A percentile compares a stretch with the other conserved stretches of the same genome.
These are phyloP conservation scores for Anniella stebbinsi DNA, from an alignment of 2,797 vertebrate genomes.

Conservation along the genomic window DNA sequence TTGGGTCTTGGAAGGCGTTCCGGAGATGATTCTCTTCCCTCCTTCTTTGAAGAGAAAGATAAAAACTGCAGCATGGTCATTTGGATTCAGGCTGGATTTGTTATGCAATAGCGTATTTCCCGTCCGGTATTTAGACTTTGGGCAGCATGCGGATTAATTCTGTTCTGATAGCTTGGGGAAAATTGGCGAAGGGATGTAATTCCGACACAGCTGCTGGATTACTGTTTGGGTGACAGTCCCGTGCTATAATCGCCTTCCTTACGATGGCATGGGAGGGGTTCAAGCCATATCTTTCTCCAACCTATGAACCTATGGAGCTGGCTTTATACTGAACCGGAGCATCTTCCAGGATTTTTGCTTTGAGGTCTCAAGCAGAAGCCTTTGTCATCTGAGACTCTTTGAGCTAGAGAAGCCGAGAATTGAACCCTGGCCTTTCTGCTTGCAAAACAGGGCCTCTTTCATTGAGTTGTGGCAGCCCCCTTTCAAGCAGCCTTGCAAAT, in stretches of 20 bases:
- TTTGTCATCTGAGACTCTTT: background rate
- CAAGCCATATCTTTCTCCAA: background rate
- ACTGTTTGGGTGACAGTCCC: background rate
- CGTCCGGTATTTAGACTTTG: constrained; percentile 16
- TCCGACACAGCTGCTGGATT: background rate
- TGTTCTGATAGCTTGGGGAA: constrained; percentile 1
- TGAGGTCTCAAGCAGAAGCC: background rate
- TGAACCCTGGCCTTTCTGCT: background rate
- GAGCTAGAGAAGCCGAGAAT: background rate
- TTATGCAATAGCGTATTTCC: background rate
- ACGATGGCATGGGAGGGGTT: no score
- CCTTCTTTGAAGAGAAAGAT: background rate
- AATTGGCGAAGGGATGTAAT: background rate
- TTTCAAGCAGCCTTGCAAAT: background rate
- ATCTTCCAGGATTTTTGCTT: background rate
- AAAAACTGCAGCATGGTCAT: background rate
- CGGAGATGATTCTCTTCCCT: background rate
- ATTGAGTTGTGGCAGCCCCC: background rate
- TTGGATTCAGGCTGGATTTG: background rate
- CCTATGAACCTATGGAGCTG: background rate
- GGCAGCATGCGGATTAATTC: constrained; percentile 27
- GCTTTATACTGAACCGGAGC: no score
- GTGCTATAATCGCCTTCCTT: background rate
- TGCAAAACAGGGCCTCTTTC: background rate
- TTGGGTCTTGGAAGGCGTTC: background rate